Base-by-base conservation (phyloP, 2,888 invertebrate species). In the Agonopterix alstromeriana region DNA sequence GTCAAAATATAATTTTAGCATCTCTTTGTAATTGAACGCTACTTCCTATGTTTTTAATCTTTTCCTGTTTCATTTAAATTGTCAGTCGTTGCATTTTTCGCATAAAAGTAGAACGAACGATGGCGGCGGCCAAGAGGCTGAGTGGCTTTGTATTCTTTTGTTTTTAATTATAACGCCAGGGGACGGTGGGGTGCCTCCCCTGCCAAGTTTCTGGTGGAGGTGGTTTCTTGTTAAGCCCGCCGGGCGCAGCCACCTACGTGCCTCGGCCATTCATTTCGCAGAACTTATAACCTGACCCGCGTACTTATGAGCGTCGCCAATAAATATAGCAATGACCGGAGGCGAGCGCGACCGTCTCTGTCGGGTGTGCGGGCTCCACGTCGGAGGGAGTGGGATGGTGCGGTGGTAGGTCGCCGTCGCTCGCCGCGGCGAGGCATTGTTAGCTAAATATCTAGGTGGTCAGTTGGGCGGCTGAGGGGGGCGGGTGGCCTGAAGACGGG, bases 261-360 rank as follows among this genome's bases (percentile, higher is more conserved):
- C 82, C 77, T 79, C 81, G 81, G 79, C 82, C 87, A 82, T 87
- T 87, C 85, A 86, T 87, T 88, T 86, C 76, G 82, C 75, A 70
- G 82, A 84, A 88, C 86, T 87, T 88, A 88, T 88, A 88, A 88
- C 87, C 86, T 88, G 88, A 86, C 85, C 79, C 79, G 85, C 86
- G 87, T 87, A 86, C 87, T 87, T 86, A 88, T 87, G 87, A 88
- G 86, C 84, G 87, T 88, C 88, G 83, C 85, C 86, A 85, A 88
- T 87, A 87, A 88, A 87, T 87, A 87, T 84, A 85, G 85, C 84
- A 79, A 86, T 87, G 88, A 86, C 86, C 85, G 83, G 78, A 82
- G 82, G 77, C 75, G 62, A 67, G 63, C 65, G 63, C 65, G 66
- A 62, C 70, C 67, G 65, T 85, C 83, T 78, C 68, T 76, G 75